Conservation (phyloP, 2,113 vertebrate species). For the Cricetomys ansorgei region DNA sequence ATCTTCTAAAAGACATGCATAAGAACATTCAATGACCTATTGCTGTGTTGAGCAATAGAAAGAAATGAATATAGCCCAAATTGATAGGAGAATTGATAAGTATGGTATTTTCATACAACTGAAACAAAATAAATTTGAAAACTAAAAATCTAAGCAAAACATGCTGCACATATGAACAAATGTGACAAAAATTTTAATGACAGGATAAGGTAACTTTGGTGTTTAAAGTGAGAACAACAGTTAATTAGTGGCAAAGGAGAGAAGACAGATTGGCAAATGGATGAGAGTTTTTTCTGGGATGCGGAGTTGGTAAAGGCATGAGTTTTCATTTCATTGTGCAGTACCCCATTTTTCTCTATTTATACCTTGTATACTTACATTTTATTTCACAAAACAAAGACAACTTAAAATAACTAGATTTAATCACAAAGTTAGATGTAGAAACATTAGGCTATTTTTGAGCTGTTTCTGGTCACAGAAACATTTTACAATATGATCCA, state of each 20-base stretch:
- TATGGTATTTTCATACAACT: background rate
- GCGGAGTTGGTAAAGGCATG: background rate
- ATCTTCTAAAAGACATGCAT: background rate
- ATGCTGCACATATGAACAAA: background rate
- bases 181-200: background rate
- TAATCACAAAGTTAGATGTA: background rate
- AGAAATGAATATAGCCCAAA: background rate
- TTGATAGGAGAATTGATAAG: background rate
- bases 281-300: background rate
- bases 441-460: background rate
- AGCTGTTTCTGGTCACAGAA: background rate
- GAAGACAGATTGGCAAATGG: background rate
- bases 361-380: background rate
- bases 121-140: background rate
- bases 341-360: background rate
- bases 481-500: background rate
- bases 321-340: background rate
- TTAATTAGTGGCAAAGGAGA: background rate
- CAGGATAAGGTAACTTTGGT: background rate
- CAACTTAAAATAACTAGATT: background rate
- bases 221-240: background rate
- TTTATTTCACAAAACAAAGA: background rate
- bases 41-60: background rate
- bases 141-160: slow-evolving; percentile 6
- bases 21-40: background rate